phyloP scores from a whole-genome alignment of 2,113 vertebrate species.

The Dicerorhinus sumatrensis region DNA sequence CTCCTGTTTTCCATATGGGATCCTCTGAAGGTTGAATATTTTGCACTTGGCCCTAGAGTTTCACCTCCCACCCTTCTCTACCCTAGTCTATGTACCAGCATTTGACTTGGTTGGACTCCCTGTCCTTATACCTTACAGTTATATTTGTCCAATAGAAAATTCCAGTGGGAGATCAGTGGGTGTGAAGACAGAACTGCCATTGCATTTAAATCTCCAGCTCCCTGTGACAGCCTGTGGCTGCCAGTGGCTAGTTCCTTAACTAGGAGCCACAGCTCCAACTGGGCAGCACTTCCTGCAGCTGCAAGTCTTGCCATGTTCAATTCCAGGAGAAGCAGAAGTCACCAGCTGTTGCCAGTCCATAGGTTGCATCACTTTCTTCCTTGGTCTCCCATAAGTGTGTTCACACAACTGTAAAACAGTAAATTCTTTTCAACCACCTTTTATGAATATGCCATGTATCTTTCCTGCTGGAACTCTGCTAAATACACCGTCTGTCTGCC shows the following conservation, averaged over 20 bases:
- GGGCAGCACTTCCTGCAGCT: not conserved
- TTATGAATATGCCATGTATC: not conserved
- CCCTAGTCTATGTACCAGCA: not conserved
- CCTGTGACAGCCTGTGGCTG: not conserved
- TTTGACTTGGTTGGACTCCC: not conserved
- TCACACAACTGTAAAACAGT: not conserved
- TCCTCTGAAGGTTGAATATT: not conserved
- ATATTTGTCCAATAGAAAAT: not conserved
- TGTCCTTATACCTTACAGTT: not conserved
- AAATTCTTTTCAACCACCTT: not conserved
- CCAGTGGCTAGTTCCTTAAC: not conserved
- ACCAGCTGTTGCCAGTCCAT: not conserved
- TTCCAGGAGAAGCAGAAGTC: not conserved
- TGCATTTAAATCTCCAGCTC: not conserved
- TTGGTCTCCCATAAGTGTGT: not conserved
- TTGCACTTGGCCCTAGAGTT: not conserved
- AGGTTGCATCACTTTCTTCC: not conserved
- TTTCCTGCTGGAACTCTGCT: not conserved
- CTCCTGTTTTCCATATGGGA: not conserved
- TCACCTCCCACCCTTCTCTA: not conserved
- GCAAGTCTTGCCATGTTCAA: not conserved
- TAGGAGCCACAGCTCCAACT: rapidly evolving
- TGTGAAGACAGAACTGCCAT: not conserved
- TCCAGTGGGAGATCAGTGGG: rapidly evolving
- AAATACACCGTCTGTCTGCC: not conserved